Evolutionary conservation across 2,888 invertebrate species (phyloP), one percentile per base, ranked within the genome.

Genomic region (Drosophila differens): DNA sequence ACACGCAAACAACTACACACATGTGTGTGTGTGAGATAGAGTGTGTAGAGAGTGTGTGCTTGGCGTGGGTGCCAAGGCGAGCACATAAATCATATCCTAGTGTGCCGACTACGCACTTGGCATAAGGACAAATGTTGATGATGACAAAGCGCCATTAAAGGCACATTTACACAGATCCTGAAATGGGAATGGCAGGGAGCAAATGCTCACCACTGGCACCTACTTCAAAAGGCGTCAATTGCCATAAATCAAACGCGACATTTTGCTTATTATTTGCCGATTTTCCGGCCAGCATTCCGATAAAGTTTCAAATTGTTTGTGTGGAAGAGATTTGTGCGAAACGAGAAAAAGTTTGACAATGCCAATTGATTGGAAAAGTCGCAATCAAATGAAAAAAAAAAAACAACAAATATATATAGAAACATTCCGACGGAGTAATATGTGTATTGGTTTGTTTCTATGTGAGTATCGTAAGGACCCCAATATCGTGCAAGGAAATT

Each of bases 71-170:
- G 84, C 75, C 65, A 69, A 69, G 78, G 70, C 72, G 62, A 55
- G 59, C 73, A 76, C 86, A 88, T 85, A 88, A 85, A 85, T 85
- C 85, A 85, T 85, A 83, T 82, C 74, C 72, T 70, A 61, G 83
- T 74, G 70, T 54, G 51, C 68, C 72, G 80, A 81, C 77, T 79
- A 84, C 89, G 82, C 85, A 87, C 79, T 84, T 75, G 80, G 81
- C 83, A 70, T 81, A 79, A 88, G 88, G 90, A 90, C 91, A 90
- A 90, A 89, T 89, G 86, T 85, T 91, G 91, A 91, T 91, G 91
- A 91, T 91, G 91, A 91, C 91, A 91, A 90, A 91, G 91, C 88
- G 86, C 90, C 91, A 91, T 91, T 90, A 91, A 91, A 89, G 91
- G 79, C 82, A 80, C 91, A 91, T 91, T 91, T 86, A 82, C 85